phyloP scores from a whole-genome alignment of 2,888 invertebrate species.

The Sesia bembeciformis region DNA sequence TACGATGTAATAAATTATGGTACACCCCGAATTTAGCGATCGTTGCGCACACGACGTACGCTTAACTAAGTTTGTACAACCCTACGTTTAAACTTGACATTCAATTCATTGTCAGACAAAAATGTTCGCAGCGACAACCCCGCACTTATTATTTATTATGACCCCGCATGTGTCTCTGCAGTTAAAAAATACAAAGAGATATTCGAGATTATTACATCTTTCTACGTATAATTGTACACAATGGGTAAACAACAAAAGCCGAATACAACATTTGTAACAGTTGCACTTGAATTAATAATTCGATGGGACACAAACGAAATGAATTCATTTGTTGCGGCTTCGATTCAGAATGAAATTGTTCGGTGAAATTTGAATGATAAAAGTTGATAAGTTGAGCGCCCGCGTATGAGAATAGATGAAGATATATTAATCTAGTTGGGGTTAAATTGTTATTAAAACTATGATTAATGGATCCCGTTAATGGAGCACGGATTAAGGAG shows the following conservation, averaged over 20 bases:
- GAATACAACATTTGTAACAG: slow-evolving; percentile 55
- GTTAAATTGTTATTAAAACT: slow-evolving; percentile 74
- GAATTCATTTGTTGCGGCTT: slow-evolving; percentile 48
- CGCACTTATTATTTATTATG: slow-evolving; percentile 53
- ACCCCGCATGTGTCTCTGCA: slow-evolving; percentile 62
- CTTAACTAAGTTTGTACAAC: slow-evolving; percentile 58
- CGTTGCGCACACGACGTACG: slow-evolving; percentile 50
- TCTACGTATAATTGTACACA: slow-evolving; percentile 70
- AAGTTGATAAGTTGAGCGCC: slow-evolving; percentile 38
- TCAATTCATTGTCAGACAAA: slow-evolving; percentile 57
- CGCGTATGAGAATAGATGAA: slow-evolving; percentile 59
- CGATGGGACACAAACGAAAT: slow-evolving; percentile 28
- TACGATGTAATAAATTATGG: slow-evolving; percentile 70
- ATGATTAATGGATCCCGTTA: slow-evolving; percentile 68
- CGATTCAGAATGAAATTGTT: slow-evolving; percentile 43
- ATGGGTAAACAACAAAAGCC: slow-evolving; percentile 64
- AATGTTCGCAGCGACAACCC: slow-evolving; percentile 37
- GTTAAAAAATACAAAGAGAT: slow-evolving; percentile 63
- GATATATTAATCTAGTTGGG: slow-evolving; percentile 72
- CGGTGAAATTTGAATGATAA: slow-evolving; percentile 65
- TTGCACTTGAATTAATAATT: slow-evolving; percentile 53
- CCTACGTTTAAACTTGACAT: slow-evolving; percentile 66
- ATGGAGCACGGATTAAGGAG: slow-evolving; percentile 68
- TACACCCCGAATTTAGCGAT: slow-evolving; percentile 65
- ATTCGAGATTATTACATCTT: slow-evolving; percentile 70